Conservation (phyloP, 2,797 vertebrate species). For the Clarias laeviceps region DNA sequence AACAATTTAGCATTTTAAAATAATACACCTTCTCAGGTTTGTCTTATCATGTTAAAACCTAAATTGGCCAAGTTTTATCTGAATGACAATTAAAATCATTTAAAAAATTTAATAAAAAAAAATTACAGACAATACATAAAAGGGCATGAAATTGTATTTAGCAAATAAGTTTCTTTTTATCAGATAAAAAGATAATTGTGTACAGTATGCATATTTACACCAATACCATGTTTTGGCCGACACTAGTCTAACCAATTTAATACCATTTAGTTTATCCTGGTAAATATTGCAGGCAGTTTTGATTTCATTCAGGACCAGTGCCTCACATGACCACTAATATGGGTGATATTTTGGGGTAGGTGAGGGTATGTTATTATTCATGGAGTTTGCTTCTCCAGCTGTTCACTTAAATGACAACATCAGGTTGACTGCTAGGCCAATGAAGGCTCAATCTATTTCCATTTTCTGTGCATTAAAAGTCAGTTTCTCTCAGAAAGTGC, state of each 20-base stretch:
- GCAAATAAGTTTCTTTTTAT: too few species aligned
- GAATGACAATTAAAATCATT: too few species aligned
- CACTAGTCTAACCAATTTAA: not conserved
- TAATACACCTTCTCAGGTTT: too few species aligned
- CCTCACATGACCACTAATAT: not conserved
- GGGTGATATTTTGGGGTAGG: constrained; percentile 3
- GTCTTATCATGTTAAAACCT: too few species aligned
- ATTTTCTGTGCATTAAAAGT: constrained; percentile 70
- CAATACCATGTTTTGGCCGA: too few species aligned
- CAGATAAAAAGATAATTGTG: too few species aligned
- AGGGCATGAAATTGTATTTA: too few species aligned
- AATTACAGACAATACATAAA: too few species aligned
- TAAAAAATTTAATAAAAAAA: too few species aligned
- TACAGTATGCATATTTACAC: too few species aligned
- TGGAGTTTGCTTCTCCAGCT: constrained; percentile 76
- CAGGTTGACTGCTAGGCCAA: constrained; percentile 69
- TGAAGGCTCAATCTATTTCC: constrained; percentile 71
- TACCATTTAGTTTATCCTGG: not conserved
- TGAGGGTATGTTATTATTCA: constrained; percentile 77
- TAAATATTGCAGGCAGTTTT: constrained; percentile 34
- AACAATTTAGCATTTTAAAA: too few species aligned
- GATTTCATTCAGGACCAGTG: not conserved
- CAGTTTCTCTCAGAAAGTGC: constrained; percentile 66
- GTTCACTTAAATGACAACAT: constrained; percentile 69
- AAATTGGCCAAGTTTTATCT: too few species aligned